Evolutionary conservation across 1,140 invertebrate species (phyloP), one percentile per base, ranked within the genome.

Genomic region (Micrasema longulum): DNA sequence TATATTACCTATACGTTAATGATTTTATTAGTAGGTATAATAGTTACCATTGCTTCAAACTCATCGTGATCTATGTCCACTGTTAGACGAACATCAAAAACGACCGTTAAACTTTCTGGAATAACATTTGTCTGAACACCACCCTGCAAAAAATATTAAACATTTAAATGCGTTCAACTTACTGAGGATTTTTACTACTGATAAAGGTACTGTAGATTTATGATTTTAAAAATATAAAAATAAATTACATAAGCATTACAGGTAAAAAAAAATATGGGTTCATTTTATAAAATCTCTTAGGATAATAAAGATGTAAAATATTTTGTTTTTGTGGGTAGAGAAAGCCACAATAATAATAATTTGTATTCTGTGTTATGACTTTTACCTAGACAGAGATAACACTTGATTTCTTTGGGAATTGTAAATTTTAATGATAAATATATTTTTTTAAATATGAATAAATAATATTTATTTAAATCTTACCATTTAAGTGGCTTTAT

Each of bases 81-180:
- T 0, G 94, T 89, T 2, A 97, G 79, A 1, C 97, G 88, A 26
- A 95, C 85, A 81, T 98, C 96, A 79, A 97, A 95, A 14, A 86
- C 86, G 0, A 90, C 92, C 0, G 82, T 86, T 18, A 98, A 79
- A 77, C 92, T 88, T 43, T 91, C 89, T 0, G 97, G 97, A 53
- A 98, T 88, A 2, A 98, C 95, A 84, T 99, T 99, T 12, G 88
- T 85, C 82, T 98, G 96, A 0, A 97, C 89, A 11, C 97, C 97
- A 68, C 96, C 96, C 87, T 92, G 31, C 11, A 60, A 60, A 31
- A 31, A 2, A 4, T 31, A 4, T 31, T 31, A 4, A 31, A 31
- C 26, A 31, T 7, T 31, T 31, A 1, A 47, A 47, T 47, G 16
- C 43, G 14, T 1, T n/a, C 5, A n/a, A 47, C n/a, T 47, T 47